phyloP scores from a whole-genome alignment of 2,797 vertebrate species.

The Tokudaia tokunoshimensis region DNA sequence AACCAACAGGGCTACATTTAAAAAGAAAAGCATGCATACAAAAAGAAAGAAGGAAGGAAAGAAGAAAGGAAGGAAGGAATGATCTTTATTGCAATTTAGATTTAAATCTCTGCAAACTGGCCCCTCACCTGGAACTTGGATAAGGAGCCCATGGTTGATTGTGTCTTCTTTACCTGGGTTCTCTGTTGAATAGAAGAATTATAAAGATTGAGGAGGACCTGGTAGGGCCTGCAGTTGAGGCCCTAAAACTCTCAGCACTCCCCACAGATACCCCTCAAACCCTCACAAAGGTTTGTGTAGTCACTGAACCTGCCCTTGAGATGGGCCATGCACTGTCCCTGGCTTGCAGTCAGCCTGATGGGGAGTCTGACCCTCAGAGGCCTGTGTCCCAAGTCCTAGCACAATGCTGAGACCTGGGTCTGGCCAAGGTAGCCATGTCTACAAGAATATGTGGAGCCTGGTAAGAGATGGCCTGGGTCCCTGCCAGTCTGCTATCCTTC shows the following conservation, averaged over 20 bases:
- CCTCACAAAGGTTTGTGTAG: neutral
- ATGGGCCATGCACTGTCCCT: neutral
- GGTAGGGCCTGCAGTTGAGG: neutral
- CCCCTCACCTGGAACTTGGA: neutral
- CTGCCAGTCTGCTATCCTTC: neutral
- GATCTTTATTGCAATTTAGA: neutral
- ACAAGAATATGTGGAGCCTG: neutral
- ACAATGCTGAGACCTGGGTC: neutral
- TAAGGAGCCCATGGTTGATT: neutral
- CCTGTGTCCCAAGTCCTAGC: neutral
- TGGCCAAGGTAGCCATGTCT: neutral
- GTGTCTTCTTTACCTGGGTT: neutral
- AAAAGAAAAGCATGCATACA: neutral
- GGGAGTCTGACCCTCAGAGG: neutral
- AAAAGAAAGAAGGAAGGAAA: neutral
- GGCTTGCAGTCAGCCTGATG: neutral
- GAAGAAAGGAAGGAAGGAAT: neutral
- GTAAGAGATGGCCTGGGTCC: neutral
- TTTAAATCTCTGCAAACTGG: neutral
- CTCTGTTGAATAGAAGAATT: neutral
- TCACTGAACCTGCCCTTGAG: neutral
- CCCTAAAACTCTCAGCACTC: neutral
- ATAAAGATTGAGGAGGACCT: neutral
- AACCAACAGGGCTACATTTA: neutral
- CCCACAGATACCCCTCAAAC: neutral